Evolutionary conservation across 2,888 invertebrate species (phyloP).

Genomic region (Andrena dorsata): DNA sequence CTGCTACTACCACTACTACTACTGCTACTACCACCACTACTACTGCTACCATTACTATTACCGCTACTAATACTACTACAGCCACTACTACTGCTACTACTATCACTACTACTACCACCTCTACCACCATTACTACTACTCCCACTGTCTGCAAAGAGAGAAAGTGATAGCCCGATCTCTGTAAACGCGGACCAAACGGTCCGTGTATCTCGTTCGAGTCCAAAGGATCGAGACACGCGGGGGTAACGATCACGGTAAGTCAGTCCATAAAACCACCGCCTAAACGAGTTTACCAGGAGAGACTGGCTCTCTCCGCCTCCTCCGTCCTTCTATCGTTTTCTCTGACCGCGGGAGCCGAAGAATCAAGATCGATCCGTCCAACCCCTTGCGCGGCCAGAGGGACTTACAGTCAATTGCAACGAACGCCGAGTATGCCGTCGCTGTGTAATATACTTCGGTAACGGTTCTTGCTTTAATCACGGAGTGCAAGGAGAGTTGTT

Average conservation of each 20-base stretch:
- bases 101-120: no score
- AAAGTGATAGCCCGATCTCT: constrained; percentile 67
- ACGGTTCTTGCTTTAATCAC: background rate
- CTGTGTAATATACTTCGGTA: constrained; percentile 1
- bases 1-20: no score
- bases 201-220: constrained; percentile 53
- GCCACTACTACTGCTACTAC: no score
- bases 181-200: constrained; percentile 56
- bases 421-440: background rate
- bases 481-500: constrained; percentile 5
- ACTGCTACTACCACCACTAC: no score
- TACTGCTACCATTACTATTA: no score
- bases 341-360: constrained; percentile 3
- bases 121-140: constrained; percentile 14
- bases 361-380: background rate
- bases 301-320: constrained; percentile 15
- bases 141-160: constrained; percentile 69
- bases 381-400: background rate
- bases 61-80: no score
- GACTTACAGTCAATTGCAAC: background rate
- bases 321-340: constrained; percentile 12
- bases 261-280: constrained; percentile 51
- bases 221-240: constrained; percentile 46
- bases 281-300: constrained; percentile 39
- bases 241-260: constrained; percentile 66